A percentile compares a stretch with the other conserved stretches of the same genome.
phyloP scores from a whole-genome alignment of 2,797 vertebrate species.

The Danio jaintianensis region DNA sequence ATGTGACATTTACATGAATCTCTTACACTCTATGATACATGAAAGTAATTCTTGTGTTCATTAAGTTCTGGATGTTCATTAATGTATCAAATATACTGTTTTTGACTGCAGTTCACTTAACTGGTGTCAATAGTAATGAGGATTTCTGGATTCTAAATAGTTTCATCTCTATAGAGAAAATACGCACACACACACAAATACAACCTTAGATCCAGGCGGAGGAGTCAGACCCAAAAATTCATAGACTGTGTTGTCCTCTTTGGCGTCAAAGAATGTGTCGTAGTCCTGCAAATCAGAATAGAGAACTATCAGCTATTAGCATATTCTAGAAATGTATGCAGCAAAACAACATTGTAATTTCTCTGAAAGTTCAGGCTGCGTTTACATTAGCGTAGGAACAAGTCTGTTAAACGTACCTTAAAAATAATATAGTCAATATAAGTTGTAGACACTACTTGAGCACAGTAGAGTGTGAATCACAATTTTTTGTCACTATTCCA shows the following conservation, averaged over 20 bases:
- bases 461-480: background rate
- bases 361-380: background rate
- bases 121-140: no score
- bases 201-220: constrained; percentile 93
- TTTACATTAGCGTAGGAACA: background rate
- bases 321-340: background rate
- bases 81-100: no score
- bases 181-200: background rate
- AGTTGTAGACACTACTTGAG: background rate
- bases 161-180: background rate
- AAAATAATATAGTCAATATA: background rate
- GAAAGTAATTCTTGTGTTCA: no score
- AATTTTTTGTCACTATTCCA: background rate
- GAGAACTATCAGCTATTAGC: background rate
- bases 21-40: no score
- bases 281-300: constrained; percentile 85
- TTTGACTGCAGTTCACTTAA: no score
- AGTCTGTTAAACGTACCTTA: background rate
- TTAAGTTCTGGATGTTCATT: no score
- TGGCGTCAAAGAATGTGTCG: constrained; percentile 96
- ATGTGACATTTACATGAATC: no score
- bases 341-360: background rate
- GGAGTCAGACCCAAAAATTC: constrained; percentile 92
- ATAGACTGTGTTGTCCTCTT: constrained; percentile 94
- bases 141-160: no score